Conservation (phyloP, 2,888 invertebrate species). For the Caenorhabditis sp. region DNA sequence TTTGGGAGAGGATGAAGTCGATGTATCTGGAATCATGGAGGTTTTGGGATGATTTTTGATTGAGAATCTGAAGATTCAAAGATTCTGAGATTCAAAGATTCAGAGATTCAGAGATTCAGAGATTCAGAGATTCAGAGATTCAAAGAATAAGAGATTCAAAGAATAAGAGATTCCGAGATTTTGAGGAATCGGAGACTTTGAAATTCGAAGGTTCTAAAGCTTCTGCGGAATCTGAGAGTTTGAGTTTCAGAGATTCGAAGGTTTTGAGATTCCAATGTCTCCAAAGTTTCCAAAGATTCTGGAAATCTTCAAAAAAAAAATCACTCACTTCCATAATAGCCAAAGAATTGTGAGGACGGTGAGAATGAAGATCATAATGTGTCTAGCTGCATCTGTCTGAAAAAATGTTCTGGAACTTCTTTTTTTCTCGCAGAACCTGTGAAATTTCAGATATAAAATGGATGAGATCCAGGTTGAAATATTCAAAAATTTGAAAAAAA, state of each 20-base stretch:
- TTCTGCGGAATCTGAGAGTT: neutral
- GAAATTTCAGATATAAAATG: no score
- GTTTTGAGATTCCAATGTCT: no score
- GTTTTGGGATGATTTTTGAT: neutral
- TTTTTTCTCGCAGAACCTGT: neutral
- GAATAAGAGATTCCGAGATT: neutral
- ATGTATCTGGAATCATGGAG: constrained; percentile 80
- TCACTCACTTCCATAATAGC: constrained; percentile 29
- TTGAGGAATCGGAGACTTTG: neutral
- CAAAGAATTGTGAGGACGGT: constrained; percentile 17
- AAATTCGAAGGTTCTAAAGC: neutral
- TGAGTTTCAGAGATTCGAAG: no score
- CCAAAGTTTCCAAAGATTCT: neutral
- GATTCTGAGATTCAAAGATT: no score
- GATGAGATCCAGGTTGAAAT: no score
- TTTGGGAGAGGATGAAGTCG: constrained; percentile 82
- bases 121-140: no score
- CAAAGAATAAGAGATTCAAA: no score
- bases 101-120: no score
- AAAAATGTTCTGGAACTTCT: neutral
- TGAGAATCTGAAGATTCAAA: no score
- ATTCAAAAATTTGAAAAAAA: neutral
- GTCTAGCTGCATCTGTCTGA: constrained; percentile 33
- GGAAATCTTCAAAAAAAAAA: neutral
- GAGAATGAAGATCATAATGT: constrained; percentile 41